phyloP scores from a whole-genome alignment of 2,888 invertebrate species.

The Aporophyla nigra region DNA sequence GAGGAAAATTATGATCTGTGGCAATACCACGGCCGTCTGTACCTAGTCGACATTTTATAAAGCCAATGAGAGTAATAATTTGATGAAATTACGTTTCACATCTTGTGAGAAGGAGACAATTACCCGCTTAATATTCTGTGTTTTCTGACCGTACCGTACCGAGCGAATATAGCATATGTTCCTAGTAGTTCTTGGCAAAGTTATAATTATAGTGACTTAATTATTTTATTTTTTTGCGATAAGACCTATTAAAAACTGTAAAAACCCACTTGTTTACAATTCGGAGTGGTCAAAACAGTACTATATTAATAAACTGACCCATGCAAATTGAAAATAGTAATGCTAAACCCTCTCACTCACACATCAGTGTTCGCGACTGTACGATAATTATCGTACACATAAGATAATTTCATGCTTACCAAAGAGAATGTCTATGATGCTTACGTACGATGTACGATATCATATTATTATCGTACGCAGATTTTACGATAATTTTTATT shows the following conservation, averaged over 20 bases:
- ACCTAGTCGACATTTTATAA: too few relatives aligned
- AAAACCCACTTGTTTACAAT: background rate
- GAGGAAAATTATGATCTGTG: too few relatives aligned
- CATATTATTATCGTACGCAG: too few relatives aligned
- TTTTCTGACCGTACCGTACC: background rate
- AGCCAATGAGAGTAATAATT: too few relatives aligned
- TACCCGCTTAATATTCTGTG: background rate
- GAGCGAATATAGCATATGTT: background rate
- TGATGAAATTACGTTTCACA: background rate
- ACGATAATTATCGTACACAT: too few relatives aligned
- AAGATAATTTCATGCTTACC: too few relatives aligned
- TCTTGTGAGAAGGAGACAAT: background rate
- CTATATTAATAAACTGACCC: background rate
- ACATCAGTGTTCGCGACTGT: too few relatives aligned
- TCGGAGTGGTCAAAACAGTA: slow-evolving; percentile 2
- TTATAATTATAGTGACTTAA: background rate
- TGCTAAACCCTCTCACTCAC: background rate
- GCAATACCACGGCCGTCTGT: too few relatives aligned
- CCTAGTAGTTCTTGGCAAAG: background rate
- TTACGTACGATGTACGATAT: too few relatives aligned
- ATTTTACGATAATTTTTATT: too few relatives aligned
- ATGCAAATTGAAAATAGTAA: background rate
- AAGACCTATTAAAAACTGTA: background rate
- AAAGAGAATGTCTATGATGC: too few relatives aligned
- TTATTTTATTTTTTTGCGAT: background rate